Evolutionary conservation across 2,113 vertebrate genomes (phyloP).

Genomic region (Eurypyga helias): DNA sequence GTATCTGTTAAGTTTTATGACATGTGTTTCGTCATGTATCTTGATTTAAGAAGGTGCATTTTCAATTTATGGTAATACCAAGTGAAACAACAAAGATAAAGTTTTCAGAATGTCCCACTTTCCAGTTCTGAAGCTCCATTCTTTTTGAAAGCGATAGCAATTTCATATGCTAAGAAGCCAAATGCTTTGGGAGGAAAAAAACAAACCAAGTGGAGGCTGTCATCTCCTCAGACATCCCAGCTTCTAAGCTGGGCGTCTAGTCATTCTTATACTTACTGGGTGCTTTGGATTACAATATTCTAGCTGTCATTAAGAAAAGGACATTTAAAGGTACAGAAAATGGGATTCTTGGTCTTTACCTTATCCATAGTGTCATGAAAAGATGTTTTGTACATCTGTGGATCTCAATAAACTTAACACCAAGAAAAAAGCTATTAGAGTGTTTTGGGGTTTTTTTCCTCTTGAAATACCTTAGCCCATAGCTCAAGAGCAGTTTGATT

Average conservation of each 20-base stretch:
- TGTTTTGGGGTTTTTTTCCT: background rate
- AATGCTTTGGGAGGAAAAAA: background rate
- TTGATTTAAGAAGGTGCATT: background rate
- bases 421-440: background rate
- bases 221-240: background rate
- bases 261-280: background rate
- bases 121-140: background rate
- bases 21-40: background rate
- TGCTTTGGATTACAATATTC: background rate
- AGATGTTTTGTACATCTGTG: background rate
- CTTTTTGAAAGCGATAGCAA: background rate
- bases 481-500: background rate
- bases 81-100: background rate
- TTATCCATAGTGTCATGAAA: background rate
- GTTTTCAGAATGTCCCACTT: background rate
- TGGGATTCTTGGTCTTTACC: background rate
- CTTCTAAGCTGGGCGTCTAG: background rate
- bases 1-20: background rate
- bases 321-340: background rate
- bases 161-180: background rate
- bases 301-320: background rate
- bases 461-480: background rate
- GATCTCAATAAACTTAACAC: rapidly evolving
- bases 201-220: background rate
- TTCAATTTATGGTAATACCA: background rate